Evolutionary conservation across 2,797 vertebrate genomes (phyloP).

Genomic region (Schizothorax lantsangensis): DNA sequence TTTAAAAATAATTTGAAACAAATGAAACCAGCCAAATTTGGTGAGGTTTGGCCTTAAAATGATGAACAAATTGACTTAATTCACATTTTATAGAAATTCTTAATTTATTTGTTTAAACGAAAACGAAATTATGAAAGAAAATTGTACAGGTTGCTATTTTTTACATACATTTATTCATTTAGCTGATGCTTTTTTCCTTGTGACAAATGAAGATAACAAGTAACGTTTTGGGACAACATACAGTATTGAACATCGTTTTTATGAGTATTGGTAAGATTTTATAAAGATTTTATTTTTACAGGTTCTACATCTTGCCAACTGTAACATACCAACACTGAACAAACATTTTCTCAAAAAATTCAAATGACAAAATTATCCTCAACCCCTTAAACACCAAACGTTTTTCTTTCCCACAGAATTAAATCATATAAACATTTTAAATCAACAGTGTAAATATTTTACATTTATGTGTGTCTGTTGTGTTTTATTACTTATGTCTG

Average conservation of each 20-base stretch:
- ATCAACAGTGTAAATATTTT: background rate
- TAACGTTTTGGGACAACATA: background rate
- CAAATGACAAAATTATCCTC: background rate
- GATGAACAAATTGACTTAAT: too few species aligned
- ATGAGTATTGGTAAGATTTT: background rate
- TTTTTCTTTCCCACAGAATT: background rate
- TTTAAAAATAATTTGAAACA: background rate
- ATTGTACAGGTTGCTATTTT: background rate
- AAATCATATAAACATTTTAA: slow-evolving; percentile 14
- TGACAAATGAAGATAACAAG: background rate
- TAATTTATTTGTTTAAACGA: too few species aligned
- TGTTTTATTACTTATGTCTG: slow-evolving; percentile 7
- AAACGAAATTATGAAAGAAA: too few species aligned
- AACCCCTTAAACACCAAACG: background rate
- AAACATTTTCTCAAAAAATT: slow-evolving; percentile 4
- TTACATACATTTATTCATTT: background rate
- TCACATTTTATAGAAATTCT: too few species aligned
- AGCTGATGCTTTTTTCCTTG: background rate
- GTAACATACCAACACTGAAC: background rate
- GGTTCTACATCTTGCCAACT: background rate
- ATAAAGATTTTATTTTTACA: background rate
- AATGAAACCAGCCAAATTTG: background rate
- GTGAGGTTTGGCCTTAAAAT: background rate
- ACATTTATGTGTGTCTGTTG: background rate
- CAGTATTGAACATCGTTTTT: background rate